Evolutionary conservation across 2,113 vertebrate species (phyloP).

Genomic region (Pseudorhombus dupliciocellatus): DNA sequence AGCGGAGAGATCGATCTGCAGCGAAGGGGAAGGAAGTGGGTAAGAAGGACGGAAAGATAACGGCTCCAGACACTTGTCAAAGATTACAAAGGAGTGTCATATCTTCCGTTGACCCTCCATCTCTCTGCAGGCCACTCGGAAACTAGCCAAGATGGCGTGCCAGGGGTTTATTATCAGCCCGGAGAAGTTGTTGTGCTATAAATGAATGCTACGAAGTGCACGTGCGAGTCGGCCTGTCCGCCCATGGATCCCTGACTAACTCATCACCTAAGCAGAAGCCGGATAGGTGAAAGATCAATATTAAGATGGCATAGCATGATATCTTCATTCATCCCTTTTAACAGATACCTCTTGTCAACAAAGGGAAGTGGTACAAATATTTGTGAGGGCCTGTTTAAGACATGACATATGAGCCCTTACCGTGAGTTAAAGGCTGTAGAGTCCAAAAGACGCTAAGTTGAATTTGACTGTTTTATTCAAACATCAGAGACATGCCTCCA

Average conservation of each 20-base stretch:
- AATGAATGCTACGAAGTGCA: too few species aligned
- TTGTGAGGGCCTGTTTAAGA: background rate
- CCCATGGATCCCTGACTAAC: too few species aligned
- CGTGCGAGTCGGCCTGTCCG: too few species aligned
- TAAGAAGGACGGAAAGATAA: slow-evolving; percentile 44
- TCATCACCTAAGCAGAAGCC: too few species aligned
- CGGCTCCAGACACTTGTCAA: slow-evolving; percentile 36
- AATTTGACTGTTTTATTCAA: slow-evolving; percentile 26
- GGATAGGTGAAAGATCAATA: background rate
- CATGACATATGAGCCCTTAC: background rate
- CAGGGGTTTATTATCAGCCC: too few species aligned
- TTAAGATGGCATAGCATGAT: too few species aligned
- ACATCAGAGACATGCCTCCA: slow-evolving; percentile 15
- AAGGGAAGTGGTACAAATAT: too few species aligned
- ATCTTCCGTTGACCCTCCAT: slow-evolving; percentile 29
- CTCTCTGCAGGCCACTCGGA: slow-evolving; percentile 34
- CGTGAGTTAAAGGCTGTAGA: background rate
- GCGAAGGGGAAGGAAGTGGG: slow-evolving; percentile 27
- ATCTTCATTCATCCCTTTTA: too few species aligned
- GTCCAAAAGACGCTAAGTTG: background rate
- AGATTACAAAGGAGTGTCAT: slow-evolving; percentile 62
- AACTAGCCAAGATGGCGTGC: slow-evolving; percentile 24
- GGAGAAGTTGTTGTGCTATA: too few species aligned
- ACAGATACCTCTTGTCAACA: too few species aligned
- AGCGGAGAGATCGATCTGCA: slow-evolving; percentile 60